Conservation (phyloP, 2,113 vertebrate genomes). For the Oreochromis tanganicae region DNA sequence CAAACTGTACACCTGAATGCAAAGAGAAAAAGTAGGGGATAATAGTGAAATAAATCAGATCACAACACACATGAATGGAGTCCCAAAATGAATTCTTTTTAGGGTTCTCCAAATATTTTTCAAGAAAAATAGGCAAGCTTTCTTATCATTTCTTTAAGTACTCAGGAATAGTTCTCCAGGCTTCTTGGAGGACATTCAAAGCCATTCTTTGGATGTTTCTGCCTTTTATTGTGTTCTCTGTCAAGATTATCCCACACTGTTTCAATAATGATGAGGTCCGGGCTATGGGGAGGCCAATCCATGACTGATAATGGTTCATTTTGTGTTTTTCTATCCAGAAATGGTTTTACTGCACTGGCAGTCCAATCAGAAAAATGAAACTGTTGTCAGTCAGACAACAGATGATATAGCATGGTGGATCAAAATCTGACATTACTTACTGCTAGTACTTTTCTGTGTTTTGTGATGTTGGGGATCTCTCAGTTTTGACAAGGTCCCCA, state of each 20-base stretch:
- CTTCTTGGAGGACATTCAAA: neutral
- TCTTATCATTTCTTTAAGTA: neutral
- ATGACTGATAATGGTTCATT: neutral
- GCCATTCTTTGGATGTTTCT: neutral
- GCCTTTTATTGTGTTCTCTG: neutral
- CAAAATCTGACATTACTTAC: neutral
- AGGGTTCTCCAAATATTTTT: neutral
- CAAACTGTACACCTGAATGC: neutral
- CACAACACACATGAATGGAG: neutral
- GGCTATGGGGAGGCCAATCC: neutral
- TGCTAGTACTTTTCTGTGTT: neutral
- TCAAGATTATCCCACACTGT: neutral
- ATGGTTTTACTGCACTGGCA: neutral
- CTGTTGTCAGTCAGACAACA: neutral
- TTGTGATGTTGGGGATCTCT: neutral
- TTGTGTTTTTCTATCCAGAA: neutral
- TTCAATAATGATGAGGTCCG: neutral
- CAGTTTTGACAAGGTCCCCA: neutral
- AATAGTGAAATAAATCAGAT: accelerated
- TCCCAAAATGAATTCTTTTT: neutral
- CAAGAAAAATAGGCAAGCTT: neutral
- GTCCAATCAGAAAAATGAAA: neutral
- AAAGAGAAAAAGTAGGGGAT: neutral
- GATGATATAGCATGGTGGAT: neutral
- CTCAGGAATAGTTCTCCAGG: accelerated